Conservation (phyloP, 2,797 vertebrate genomes). For the Chromobotia macracanthus region DNA sequence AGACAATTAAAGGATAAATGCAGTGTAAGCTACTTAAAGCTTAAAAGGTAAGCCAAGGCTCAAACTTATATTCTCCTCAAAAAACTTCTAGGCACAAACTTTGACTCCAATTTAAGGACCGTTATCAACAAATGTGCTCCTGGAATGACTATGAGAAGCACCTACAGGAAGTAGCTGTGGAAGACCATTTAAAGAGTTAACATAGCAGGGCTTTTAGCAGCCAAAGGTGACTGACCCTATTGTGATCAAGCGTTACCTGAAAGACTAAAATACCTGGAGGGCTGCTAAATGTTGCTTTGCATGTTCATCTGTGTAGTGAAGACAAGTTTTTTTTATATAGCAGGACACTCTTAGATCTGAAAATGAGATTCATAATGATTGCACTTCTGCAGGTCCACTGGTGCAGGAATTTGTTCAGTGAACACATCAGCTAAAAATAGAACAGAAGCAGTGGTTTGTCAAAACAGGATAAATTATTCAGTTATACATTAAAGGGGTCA, state of each 20-base stretch:
- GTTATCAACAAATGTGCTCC: too few relatives aligned
- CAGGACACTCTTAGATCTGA: background rate
- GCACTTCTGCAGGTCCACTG: background rate
- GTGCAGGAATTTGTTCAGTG: background rate
- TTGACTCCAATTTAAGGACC: too few relatives aligned
- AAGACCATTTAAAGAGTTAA: too few relatives aligned
- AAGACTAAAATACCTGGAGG: background rate
- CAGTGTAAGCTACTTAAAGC: constrained; percentile 49
- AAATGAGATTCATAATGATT: background rate
- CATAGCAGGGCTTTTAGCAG: too few relatives aligned
- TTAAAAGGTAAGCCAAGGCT: constrained; percentile 36
- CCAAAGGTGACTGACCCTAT: too few relatives aligned
- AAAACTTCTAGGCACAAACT: constrained; percentile 58
- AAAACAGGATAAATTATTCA: constrained; percentile 7
- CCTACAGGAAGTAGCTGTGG: too few relatives aligned
- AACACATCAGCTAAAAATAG: constrained; percentile 14
- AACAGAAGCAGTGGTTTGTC: background rate
- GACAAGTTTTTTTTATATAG: background rate
- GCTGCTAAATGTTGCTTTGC: background rate
- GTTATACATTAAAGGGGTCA: constrained; percentile 6
- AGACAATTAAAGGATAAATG: constrained; percentile 57
- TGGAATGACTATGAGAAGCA: too few relatives aligned
- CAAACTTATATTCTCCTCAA: constrained; percentile 65
- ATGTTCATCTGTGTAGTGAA: background rate
- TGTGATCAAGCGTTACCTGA: too few relatives aligned